These are phyloP conservation scores for Coreoperca whiteheadi DNA, from an alignment of 2,113 vertebrate species.

Conservation along the genomic window DNA sequence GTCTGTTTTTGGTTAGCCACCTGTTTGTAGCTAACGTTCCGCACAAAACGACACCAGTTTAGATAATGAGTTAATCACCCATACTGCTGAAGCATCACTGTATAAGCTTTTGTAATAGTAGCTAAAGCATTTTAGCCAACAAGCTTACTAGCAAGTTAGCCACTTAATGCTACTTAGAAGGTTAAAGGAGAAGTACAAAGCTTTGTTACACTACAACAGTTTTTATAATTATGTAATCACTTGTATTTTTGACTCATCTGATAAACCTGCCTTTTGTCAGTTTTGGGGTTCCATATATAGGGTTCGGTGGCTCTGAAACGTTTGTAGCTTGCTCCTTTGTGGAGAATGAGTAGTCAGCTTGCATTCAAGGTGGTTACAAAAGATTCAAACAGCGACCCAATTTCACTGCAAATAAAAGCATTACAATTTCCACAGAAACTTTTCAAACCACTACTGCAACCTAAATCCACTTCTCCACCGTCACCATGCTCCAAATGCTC, in stretches of 20 bases:
- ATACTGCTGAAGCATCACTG: not conserved
- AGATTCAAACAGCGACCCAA: conserved; percentile 8
- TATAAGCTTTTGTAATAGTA: not conserved
- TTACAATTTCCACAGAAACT: not conserved
- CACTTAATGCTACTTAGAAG: not conserved
- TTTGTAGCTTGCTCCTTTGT: not conserved
- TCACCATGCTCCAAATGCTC: not conserved
- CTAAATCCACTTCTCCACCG: conserved; percentile 16
- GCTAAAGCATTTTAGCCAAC: not conserved
- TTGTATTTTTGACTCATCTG: not conserved
- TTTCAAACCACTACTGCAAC: not conserved
- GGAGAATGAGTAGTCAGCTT: not conserved
- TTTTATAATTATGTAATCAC: not conserved
- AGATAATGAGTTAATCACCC: not conserved
- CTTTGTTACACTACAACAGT: not conserved
- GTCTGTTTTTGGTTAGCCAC: not conserved
- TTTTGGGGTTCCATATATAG: not conserved
- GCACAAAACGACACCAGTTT: not conserved
- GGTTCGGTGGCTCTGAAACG: not conserved
- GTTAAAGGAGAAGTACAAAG: not conserved
- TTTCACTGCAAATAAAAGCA: conserved; percentile 5
- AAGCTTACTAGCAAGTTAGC: no score
- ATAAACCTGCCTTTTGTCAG: not conserved
- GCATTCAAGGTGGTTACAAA: not conserved
- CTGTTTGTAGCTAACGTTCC: no score